Evolutionary conservation across 2,797 vertebrate genomes (phyloP).

Genomic region (Hydrophis major): DNA sequence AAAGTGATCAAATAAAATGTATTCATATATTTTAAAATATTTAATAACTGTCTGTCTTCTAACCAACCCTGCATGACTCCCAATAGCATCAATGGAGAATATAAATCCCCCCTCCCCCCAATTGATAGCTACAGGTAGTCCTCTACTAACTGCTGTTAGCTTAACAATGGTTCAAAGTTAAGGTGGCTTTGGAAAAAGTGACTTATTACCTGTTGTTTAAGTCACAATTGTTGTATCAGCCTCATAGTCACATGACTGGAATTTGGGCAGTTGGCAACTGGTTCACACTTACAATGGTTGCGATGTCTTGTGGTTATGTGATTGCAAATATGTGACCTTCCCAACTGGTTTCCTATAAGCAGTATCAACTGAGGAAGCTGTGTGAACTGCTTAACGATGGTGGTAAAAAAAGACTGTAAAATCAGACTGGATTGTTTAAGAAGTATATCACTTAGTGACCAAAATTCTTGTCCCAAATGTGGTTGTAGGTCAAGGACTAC

Average conservation of each 20-base stretch:
- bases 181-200: not conserved
- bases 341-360: not conserved
- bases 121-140: not conserved
- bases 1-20: not conserved
- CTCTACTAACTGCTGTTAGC: not conserved
- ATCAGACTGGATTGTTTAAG: not conserved
- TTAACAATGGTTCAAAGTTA: not conserved
- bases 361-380: not conserved
- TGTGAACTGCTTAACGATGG: not conserved
- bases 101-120: not conserved
- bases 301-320: not conserved
- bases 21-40: not conserved
- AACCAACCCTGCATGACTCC: not conserved
- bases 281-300: not conserved
- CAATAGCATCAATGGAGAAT: not conserved
- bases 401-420: not conserved
- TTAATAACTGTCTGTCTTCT: not conserved
- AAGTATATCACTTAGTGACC: not conserved
- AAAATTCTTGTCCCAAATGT: not conserved
- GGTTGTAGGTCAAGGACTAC: not conserved
- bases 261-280: not conserved
- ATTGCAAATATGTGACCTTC: not conserved
- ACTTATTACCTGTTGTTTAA: too few relatives aligned
- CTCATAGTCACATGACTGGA: not conserved
- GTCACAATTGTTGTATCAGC: too few relatives aligned